These are phyloP conservation scores for Tyrophagus putrescentiae DNA, from an alignment of 1,140 invertebrate species.

Conservation along the genomic window DNA sequence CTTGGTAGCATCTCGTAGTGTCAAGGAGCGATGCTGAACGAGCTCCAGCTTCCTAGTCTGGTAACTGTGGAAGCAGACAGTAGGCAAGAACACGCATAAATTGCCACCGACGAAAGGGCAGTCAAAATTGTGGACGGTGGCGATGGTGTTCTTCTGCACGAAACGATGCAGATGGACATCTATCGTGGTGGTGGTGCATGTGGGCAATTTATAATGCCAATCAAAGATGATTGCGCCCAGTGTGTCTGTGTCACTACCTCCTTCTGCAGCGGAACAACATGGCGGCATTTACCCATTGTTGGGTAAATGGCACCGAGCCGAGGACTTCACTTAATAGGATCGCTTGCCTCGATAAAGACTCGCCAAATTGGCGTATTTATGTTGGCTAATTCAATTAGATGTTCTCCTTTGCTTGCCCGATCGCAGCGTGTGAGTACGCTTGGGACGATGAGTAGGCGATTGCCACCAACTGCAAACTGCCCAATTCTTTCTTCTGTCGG, in stretches of 20 bases:
- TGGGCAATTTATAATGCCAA: not conserved
- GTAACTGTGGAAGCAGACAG: too few species aligned
- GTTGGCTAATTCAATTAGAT: constrained; percentile 7
- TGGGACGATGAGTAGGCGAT: not conserved
- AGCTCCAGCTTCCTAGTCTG: too few species aligned
- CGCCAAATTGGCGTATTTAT: not conserved
- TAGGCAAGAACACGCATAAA: too few species aligned
- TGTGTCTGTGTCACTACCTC: not conserved
- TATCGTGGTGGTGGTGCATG: not conserved
- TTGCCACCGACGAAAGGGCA: too few species aligned
- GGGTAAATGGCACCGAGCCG: too few species aligned
- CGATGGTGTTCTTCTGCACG: too few species aligned
- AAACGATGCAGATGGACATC: not conserved
- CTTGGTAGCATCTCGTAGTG: too few species aligned
- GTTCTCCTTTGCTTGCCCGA: not conserved
- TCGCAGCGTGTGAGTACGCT: too few species aligned
- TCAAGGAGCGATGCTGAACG: too few species aligned
- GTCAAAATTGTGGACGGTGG: too few species aligned
- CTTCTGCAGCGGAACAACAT: too few species aligned
- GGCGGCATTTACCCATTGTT: too few species aligned
- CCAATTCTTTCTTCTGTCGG: constrained; percentile 50
- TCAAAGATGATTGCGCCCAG: not conserved
- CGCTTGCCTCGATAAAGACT: not conserved
- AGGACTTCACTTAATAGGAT: not conserved
- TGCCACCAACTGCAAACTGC: constrained; percentile 52